Percentiles rank a stretch among this genome's conserved stretches.
phyloP scores from a whole-genome alignment of 2,113 vertebrate species.

The Alethe diademata region DNA sequence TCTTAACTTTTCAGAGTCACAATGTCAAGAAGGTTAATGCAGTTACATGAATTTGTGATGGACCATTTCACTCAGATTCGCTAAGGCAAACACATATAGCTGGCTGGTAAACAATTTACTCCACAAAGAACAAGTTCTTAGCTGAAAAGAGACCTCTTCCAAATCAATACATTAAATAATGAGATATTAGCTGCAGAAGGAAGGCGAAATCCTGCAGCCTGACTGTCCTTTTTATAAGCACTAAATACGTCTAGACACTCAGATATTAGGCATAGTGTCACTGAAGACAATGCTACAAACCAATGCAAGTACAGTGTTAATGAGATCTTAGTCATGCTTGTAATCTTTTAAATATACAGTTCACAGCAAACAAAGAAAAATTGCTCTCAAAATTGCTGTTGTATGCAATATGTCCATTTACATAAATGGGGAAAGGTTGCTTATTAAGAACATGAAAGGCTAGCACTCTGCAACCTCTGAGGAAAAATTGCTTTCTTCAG shows the following conservation, averaged over 20 bases:
- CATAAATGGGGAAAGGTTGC: neutral
- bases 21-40: slow-evolving; percentile 27
- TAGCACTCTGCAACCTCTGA: neutral
- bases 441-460: neutral
- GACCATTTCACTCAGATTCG: slow-evolving; percentile 11
- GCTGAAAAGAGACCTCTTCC: neutral
- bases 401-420: neutral
- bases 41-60: slow-evolving; percentile 38
- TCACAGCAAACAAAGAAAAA: neutral
- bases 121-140: neutral
- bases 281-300: neutral
- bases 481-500: neutral
- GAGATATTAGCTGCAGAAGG: neutral
- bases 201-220: neutral
- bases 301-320: neutral
- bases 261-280: neutral
- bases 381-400: neutral
- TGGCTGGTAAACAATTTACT: slow-evolving; percentile 35
- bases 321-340: neutral
- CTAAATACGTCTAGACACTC: neutral
- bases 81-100: neutral
- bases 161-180: neutral
- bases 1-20: neutral
- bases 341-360: neutral
- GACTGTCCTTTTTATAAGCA: neutral